A percentile compares a stretch with the other conserved stretches of the same genome.
Conservation (phyloP, 2,113 vertebrate species). For the Aleadryas rufinucha region DNA sequence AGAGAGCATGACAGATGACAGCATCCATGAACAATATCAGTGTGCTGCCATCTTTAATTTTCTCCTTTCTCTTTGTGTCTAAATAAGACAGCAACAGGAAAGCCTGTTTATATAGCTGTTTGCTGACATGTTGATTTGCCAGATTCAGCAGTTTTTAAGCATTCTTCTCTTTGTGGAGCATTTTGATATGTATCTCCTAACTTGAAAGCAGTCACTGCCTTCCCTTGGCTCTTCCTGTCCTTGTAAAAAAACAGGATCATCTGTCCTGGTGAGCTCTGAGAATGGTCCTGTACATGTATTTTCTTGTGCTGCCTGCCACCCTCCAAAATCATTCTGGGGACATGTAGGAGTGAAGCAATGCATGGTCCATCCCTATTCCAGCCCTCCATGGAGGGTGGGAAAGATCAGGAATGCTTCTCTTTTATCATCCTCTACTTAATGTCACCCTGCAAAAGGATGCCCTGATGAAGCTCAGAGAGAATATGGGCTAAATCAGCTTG, state of each 20-base stretch:
- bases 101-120: neutral
- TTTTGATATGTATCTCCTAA: neutral
- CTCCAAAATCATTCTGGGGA: neutral
- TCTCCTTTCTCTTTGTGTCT: neutral
- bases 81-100: slow-evolving; percentile 8
- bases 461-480: neutral
- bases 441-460: neutral
- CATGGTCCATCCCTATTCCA: neutral
- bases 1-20: neutral
- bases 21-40: neutral
- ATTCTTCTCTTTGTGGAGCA: neutral
- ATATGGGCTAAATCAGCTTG: neutral
- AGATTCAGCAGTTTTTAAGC: neutral
- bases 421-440: neutral
- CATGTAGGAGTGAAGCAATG: neutral
- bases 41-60: slow-evolving; percentile 36
- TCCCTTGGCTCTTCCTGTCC: neutral
- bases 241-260: neutral
- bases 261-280: neutral
- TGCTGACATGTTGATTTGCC: neutral
- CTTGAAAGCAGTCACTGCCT: neutral
- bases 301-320: neutral
- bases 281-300: neutral
- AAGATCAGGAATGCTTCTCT: neutral
- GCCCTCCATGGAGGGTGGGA: neutral